phyloP scores from a whole-genome alignment of 2,888 invertebrate species.

The Nowickia ferox region DNA sequence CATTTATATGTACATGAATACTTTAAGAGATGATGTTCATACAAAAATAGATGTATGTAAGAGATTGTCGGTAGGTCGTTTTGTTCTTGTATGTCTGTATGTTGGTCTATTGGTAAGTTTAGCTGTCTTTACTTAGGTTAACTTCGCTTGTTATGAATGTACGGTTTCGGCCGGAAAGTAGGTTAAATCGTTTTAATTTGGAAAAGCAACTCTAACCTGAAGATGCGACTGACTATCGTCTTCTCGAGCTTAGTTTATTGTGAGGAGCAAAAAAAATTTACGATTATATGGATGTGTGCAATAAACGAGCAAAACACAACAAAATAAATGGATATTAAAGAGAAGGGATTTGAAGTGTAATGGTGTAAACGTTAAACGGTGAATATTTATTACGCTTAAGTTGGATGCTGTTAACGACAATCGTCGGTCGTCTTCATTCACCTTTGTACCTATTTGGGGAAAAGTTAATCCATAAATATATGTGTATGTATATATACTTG shows the following conservation, averaged over 20 bases:
- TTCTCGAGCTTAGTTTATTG: slow-evolving; percentile 43
- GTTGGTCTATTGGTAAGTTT: not conserved
- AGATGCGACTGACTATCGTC: slow-evolving; percentile 61
- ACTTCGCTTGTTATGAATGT: slow-evolving; percentile 48
- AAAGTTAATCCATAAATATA: slow-evolving; percentile 9
- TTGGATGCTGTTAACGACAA: slow-evolving; percentile 55
- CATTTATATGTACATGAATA: slow-evolving; percentile 4
- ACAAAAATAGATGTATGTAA: slow-evolving; percentile 27
- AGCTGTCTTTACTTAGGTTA: slow-evolving; percentile 41
- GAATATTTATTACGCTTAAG: slow-evolving; percentile 61
- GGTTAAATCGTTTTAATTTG: slow-evolving; percentile 70
- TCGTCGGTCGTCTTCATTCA: slow-evolving; percentile 37
- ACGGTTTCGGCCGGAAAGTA: slow-evolving; percentile 60
- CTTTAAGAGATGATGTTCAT: slow-evolving; percentile 46
- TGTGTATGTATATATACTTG: not conserved
- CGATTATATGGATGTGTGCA: slow-evolving; percentile 33
- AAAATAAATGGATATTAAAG: slow-evolving; percentile 54
- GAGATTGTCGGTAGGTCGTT: slow-evolving; percentile 51
- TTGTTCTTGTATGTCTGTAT: slow-evolving; percentile 26
- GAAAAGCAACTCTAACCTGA: slow-evolving; percentile 68
- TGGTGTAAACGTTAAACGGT: slow-evolving; percentile 62
- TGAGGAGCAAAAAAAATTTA: slow-evolving; percentile 22
- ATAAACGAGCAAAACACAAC: slow-evolving; percentile 52
- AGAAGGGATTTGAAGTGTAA: slow-evolving; percentile 66
- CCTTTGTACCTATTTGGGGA: not conserved